These are phyloP conservation scores for Aphelocoma californica DNA, from an alignment of 2,797 vertebrate genomes.

Conservation along the genomic window DNA sequence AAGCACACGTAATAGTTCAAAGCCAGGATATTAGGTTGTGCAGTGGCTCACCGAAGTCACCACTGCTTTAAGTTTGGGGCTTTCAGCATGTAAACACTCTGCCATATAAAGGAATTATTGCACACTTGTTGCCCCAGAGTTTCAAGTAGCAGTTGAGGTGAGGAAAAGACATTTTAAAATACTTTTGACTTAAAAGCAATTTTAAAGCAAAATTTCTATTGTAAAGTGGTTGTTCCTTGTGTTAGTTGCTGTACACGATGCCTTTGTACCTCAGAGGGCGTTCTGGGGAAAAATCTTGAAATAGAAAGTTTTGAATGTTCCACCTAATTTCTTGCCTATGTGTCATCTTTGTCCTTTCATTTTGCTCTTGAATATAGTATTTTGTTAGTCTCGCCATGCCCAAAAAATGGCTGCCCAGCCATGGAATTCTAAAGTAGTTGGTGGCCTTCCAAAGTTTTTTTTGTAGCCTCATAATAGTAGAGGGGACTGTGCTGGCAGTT, in stretches of 20 bases:
- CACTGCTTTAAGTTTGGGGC: not conserved
- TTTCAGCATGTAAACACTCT: not conserved
- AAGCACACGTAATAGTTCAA: not conserved
- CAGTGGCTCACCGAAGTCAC: not conserved
- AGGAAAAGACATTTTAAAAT: not conserved
- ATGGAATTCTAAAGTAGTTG: not conserved
- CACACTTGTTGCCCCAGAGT: not conserved
- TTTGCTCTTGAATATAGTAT: not conserved
- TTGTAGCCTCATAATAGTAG: not conserved
- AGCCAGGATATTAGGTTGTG: not conserved
- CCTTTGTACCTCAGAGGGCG: not conserved
- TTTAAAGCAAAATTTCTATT: not conserved
- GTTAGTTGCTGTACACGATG: not conserved
- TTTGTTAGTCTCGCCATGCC: not conserved
- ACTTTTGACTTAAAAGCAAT: not conserved
- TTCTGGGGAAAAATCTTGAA: not conserved
- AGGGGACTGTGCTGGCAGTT: not conserved
- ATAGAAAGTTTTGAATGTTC: not conserved
- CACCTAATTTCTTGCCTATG: not conserved
- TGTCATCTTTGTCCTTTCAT: not conserved
- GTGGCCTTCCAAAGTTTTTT: not conserved
- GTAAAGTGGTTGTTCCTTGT: not conserved
- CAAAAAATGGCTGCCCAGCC: not conserved
- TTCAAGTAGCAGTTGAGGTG: not conserved
- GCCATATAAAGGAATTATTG: rapidly evolving